Evolutionary conservation across 2,797 vertebrate species (phyloP), one percentile per base, ranked within the genome.

Genomic region (Eptatretus atami): DNA sequence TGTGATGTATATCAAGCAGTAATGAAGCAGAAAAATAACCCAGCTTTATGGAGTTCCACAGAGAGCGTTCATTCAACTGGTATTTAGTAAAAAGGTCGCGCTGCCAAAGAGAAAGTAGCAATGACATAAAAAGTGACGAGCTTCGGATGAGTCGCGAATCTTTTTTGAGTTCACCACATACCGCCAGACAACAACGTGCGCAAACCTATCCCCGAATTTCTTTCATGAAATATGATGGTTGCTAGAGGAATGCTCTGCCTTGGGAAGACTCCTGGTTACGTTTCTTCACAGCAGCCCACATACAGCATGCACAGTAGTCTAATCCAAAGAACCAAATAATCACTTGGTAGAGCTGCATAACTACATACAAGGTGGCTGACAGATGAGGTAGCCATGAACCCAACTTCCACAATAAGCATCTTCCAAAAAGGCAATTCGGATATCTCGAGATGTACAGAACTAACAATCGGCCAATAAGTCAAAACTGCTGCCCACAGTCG

Each of bases 41-140:
- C 64, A 99, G 78, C 68, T 85, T 76, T 13, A 99, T 77, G 74
- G 82, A 83, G 53, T 73, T 77, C 92, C 92, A 99, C 75, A 90
- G 96, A 63, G 95, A 81, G 0, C 88, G 92, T 13, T 80, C 69
- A 4, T 83, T 80, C 64, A 96, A 75, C 69, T 94, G 84, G 64
- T 85, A 95, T 1, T 95, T 76, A 0, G 77, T 85, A 54, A 87
- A 70, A 67, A 82, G 63, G 0, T 77, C 77, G 53, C 66, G 15
- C 73, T 1, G 87, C 87, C 2, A 77, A 1, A 12, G 77, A 52
- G 6, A 74, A 65, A 10, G 90, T 82, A 53, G 75, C 72, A 3
- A 81, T 80, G 63, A 71, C 72, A 70, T 74, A 73, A 65, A 86
- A 79, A 10, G 77, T 73, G 65, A 79, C 69, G 52, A 94, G 74